Evolutionary conservation across 2,888 invertebrate genomes (phyloP), one percentile per base, ranked within the genome.

Genomic region (Nysson spinosus): DNA sequence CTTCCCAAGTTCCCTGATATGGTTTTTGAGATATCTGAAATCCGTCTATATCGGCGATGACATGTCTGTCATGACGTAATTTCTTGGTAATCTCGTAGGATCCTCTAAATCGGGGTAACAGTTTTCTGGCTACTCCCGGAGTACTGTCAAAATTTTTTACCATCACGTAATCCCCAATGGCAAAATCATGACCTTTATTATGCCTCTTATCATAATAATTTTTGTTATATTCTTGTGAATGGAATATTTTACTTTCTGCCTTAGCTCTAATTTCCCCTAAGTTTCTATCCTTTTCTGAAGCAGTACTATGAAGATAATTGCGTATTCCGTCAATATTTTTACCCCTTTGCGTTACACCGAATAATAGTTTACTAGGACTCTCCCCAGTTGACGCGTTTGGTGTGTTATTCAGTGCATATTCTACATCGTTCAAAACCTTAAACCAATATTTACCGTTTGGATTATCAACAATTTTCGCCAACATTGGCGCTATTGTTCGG

Each of bases 1-100:
- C 2, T 20, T 24, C 54, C 37, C 54, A 54, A 1, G 12, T 34
- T 1, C 44, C 54, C n/a, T 39, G 6, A 11, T 54, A 46, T 1
- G 32, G 32, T 24, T 16, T 19, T 20, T 44, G 28, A 1, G 28
- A 12, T 3, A 2, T 30, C n/a, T 44, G 44, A n/a, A 28, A 30
- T 0, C 44, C 44, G 0, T 37, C 30, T 4, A 46, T 20, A 7
- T 46, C 54, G 0, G 37, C 30, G 2, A 37, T 19, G 7, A 54
- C 20, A 1, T 54, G 46, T 11, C 54, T 17, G 19, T 46, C 20
- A 28, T 54, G 43, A 26, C 40, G 12, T 12, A 46, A 12, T 28
- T 9, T 7, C 30, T 37, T 28, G 5, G n/a, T 12, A 5, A 37
- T n/a, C 1, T 14, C 4, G n/a, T 44, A 19, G 11, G 30, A 30